These are phyloP conservation scores for Setipinna tenuifilis DNA, from an alignment of 2,797 vertebrate species.

Conservation along the genomic window DNA sequence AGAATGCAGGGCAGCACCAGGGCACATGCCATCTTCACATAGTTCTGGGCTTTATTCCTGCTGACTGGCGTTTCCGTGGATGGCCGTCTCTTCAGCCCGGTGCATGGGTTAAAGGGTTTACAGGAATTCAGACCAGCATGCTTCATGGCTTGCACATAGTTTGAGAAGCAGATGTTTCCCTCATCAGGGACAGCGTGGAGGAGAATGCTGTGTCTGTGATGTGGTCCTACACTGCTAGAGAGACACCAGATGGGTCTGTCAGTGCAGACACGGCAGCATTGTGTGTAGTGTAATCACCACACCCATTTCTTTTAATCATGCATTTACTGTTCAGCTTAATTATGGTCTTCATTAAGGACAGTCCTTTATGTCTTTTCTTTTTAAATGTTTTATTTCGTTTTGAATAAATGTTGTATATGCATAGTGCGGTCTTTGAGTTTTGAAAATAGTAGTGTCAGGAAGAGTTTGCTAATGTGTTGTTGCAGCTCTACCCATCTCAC, in stretches of 20 bases:
- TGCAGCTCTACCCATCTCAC: too few species aligned
- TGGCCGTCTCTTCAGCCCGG: neutral
- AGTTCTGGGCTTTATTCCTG: neutral
- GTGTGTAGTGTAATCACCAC: neutral
- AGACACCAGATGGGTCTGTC: neutral
- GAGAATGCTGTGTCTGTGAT: neutral
- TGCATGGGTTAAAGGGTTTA: neutral
- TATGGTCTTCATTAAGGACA: neutral
- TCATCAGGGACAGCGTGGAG: neutral
- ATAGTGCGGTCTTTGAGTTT: too few species aligned
- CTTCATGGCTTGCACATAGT: neutral
- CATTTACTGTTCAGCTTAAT: neutral
- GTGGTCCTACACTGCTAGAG: neutral
- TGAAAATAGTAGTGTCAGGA: too few species aligned
- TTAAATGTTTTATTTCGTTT: neutral
- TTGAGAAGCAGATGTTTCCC: neutral
- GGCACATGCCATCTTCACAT: too few species aligned
- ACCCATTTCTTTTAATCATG: neutral
- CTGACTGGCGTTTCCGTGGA: neutral
- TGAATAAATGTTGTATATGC: neutral
- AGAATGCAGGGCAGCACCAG: too few species aligned
- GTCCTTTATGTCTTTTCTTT: neutral
- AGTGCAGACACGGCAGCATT: neutral
- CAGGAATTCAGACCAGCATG: neutral
- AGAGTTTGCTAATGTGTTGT: too few species aligned